These are phyloP conservation scores for Torymus tubicola DNA, from an alignment of 2,888 invertebrate species.

Conservation along the genomic window DNA sequence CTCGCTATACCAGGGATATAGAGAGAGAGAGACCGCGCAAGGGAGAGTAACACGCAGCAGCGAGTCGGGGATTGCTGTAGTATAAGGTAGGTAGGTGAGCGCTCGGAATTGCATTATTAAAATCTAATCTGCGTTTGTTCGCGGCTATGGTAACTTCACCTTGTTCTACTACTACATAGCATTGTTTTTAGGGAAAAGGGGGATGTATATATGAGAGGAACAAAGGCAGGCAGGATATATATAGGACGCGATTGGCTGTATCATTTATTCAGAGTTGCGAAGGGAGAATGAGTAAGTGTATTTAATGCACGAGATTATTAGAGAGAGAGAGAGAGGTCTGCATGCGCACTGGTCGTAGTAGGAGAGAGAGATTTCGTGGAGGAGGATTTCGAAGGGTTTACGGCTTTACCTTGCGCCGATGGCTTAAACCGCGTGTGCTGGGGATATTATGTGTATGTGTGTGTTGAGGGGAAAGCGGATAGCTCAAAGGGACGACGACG, in stretches of 20 bases:
- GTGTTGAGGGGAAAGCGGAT: too few species aligned
- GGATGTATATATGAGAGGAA: too few species aligned
- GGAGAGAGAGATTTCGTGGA: not conserved
- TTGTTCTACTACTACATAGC: not conserved
- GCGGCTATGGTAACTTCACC: not conserved
- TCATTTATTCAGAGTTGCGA: constrained; percentile 44
- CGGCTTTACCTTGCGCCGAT: too few species aligned
- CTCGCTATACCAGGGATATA: too few species aligned
- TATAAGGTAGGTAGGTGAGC: constrained; percentile 45
- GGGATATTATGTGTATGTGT: too few species aligned
- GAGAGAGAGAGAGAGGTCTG: not conserved
- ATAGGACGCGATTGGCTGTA: constrained; percentile 49
- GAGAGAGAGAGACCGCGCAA: not conserved
- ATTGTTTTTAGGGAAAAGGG: constrained; percentile 45
- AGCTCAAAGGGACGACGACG: too few species aligned
- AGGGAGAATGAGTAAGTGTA: not conserved
- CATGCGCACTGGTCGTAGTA: too few species aligned
- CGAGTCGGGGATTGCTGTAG: constrained; percentile 33
- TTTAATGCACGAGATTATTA: constrained; percentile 41
- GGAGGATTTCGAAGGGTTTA: not conserved
- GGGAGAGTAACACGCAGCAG: constrained; percentile 39
- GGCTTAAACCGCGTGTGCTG: too few species aligned
- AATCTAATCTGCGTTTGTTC: constrained; percentile 71
- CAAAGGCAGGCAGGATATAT: not conserved
- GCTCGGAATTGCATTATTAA: constrained; percentile 73